Conservation (phyloP, 2,797 vertebrate genomes). For the Anomalospiza imberbis region DNA sequence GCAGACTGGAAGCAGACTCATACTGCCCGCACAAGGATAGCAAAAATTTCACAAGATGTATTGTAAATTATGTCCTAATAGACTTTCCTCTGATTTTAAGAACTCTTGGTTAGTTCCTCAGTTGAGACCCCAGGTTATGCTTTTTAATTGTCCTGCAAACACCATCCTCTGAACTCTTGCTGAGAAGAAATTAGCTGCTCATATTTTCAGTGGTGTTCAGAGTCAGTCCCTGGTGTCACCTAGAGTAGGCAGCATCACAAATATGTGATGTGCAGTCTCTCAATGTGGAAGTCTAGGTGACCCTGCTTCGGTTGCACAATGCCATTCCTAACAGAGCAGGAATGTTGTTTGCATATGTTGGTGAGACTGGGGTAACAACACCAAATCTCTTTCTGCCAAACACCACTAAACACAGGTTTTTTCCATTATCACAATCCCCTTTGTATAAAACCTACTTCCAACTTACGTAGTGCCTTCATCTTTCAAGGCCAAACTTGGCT, state of each 20-base stretch:
- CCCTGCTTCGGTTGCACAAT: neutral
- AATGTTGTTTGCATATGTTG: neutral
- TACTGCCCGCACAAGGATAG: neutral
- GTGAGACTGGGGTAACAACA: neutral
- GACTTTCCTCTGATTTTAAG: neutral
- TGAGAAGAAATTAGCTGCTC: neutral
- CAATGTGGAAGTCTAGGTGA: neutral
- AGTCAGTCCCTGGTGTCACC: neutral
- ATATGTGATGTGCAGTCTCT: neutral
- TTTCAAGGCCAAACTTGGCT: neutral
- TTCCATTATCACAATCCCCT: neutral
- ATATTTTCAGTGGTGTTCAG: neutral
- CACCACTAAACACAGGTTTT: neutral
- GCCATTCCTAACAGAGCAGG: neutral
- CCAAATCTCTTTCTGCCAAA: neutral
- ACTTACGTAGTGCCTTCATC: neutral
- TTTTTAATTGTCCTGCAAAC: neutral
- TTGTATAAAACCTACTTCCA: neutral
- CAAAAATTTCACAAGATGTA: neutral
- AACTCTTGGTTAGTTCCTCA: neutral
- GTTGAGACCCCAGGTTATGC: neutral
- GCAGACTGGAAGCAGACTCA: neutral
- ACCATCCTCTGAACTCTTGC: neutral
- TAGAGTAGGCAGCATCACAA: neutral
- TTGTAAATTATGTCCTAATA: neutral